phyloP scores from a whole-genome alignment of 1,140 invertebrate species.

The Drosophila lacteicornis region DNA sequence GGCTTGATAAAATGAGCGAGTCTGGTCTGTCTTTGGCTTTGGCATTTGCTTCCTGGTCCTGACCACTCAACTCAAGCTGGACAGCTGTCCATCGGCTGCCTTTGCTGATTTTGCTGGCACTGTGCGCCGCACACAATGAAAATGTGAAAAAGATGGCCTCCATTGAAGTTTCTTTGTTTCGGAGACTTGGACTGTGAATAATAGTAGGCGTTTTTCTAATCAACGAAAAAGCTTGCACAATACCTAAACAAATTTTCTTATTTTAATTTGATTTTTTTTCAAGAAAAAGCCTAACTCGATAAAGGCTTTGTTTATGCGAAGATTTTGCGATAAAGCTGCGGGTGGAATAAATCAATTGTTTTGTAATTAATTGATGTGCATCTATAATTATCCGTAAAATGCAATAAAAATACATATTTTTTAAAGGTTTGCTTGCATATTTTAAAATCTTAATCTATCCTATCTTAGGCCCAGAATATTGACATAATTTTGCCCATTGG shows the following conservation, averaged over 20 bases:
- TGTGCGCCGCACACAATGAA: neutral
- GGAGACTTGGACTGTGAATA: constrained; percentile 12
- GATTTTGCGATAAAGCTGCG: neutral
- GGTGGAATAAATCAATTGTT: neutral
- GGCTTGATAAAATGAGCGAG: constrained; percentile 49
- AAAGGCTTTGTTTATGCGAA: neutral
- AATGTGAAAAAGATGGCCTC: constrained; percentile 42
- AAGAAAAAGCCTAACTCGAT: neutral
- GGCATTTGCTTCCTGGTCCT: constrained; percentile 52
- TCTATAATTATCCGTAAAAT: no score
- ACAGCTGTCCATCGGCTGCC: constrained; percentile 40
- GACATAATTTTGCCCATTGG: neutral
- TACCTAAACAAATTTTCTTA: constrained; percentile 28
- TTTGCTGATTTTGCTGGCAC: neutral
- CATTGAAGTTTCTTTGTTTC: constrained; percentile 43
- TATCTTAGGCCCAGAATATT: no score
- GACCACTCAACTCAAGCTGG: constrained; percentile 37
- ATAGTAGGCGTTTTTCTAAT: constrained; percentile 40
- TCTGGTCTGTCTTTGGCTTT: constrained; percentile 20
- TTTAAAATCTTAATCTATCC: no score
- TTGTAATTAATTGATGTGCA: neutral
- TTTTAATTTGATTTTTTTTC: neutral
- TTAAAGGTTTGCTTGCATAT: no score
- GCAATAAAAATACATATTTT: no score
- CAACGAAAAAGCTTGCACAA: constrained; percentile 38